Evolutionary conservation across 2,888 invertebrate species (phyloP), one percentile per base, ranked within the genome.

Genomic region (Orchestes rusci): DNA sequence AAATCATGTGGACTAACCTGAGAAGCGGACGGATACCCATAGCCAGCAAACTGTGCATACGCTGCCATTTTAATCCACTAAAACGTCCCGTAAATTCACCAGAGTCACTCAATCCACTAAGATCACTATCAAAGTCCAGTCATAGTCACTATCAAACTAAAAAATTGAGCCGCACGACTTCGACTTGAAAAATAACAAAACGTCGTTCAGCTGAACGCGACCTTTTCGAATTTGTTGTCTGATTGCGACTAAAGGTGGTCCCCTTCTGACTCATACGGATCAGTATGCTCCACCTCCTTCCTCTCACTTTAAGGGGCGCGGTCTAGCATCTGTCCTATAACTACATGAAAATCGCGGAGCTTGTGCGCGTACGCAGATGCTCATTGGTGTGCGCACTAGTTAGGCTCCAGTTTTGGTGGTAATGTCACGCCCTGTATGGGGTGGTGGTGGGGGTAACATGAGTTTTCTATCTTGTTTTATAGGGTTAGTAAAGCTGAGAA

Each of bases 1-100:
- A 23, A 23, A 7, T 23, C 10, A 23, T 10, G 23, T 23, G 23
- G n/a, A 45, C 50, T 41, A 74, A 91, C 90, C 89, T 90, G 91
- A 63, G 89, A 84, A 67, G 88, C 86, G 78, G 90, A 79, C 78
- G 88, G 86, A 77, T 90, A 90, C 64, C 86, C 79, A 72, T 90
- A 91, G 76, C 90, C 89, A n/a, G 46, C 46, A 73, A 90, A 90
- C 74, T 91, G 90, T 68, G 90, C 81, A 73, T 91, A 91, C 63
- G 89, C 86, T 70, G 90, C 79, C 79, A 79, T 78, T 15, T 51
- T 53, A 48, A 51, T n/a, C n/a, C 43, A 44, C n/a, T n/a, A n/a
- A n/a, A n/a, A n/a, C n/a, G n/a, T 40, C 43, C 45, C 32, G 46
- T 42, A 43, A 45, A 37, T 12, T 39, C 29, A 10, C 13, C 28